These are phyloP conservation scores for Selene dorsalis DNA, from an alignment of 2,797 vertebrate genomes.

Conservation along the genomic window DNA sequence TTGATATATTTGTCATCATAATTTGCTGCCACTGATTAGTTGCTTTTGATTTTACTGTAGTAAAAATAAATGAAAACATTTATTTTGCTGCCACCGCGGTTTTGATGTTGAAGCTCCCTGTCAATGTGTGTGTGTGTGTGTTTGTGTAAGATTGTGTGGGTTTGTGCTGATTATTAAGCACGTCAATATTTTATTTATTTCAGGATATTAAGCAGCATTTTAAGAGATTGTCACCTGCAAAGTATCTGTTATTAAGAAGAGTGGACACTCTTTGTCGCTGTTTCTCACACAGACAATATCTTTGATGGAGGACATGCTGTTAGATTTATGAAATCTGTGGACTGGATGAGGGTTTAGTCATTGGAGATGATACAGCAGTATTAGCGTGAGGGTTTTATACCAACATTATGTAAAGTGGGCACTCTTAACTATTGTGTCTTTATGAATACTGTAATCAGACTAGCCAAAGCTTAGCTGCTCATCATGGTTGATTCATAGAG, in stretches of 20 bases:
- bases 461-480: constrained; percentile 42
- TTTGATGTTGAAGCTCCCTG: constrained; percentile 18
- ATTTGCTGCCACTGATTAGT: neutral
- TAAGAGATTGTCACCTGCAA: constrained; percentile 22
- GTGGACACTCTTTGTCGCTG: constrained; percentile 42
- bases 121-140: neutral
- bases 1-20: neutral
- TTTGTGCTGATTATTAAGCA: constrained; percentile 25
- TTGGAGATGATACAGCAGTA: constrained; percentile 36
- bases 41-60: neutral
- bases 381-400: constrained; percentile 37
- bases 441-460: constrained; percentile 69
- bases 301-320: constrained; percentile 45
- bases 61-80: constrained; percentile 26
- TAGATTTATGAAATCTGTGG: constrained; percentile 43
- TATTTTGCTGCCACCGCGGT: neutral
- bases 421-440: constrained; percentile 57
- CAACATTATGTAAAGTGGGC: constrained; percentile 47
- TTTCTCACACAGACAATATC: constrained; percentile 45
- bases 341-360: constrained; percentile 28
- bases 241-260: constrained; percentile 56
- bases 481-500: constrained; percentile 57
- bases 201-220: constrained; percentile 26
- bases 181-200: constrained; percentile 28
- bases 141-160: neutral